Conservation (phyloP, 1,140 invertebrate species). For the Cardiocondyla obscurior region DNA sequence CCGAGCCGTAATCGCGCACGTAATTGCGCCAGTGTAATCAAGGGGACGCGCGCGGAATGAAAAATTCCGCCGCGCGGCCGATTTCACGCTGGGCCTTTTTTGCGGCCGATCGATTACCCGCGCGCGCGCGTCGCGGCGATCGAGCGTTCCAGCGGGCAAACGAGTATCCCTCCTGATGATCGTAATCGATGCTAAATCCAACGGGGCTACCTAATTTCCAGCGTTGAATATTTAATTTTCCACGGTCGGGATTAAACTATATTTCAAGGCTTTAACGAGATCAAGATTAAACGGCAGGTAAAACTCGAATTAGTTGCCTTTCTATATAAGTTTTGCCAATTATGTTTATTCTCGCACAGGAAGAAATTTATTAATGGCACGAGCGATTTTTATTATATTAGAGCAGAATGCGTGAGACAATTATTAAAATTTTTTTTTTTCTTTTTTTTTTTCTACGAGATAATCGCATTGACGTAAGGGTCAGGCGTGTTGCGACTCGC, state of each 20-base stretch:
- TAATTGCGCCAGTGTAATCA: constrained; percentile 48
- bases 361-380: background rate
- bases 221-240: background rate
- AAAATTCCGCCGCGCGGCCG: constrained; percentile 16
- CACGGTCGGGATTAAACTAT: background rate
- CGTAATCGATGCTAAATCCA: background rate
- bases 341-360: background rate
- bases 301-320: background rate
- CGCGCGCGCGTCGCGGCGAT: background rate
- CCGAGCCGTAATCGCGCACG: constrained; percentile 40
- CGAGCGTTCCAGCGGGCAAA: background rate
- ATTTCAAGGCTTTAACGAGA: background rate
- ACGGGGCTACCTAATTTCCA: background rate
- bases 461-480: constrained; percentile 34
- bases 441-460: background rate
- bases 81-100: constrained; percentile 14
- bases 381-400: background rate
- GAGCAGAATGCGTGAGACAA: too few species aligned
- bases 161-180: background rate
- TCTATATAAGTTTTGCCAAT: background rate
- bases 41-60: constrained; percentile 4
- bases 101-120: constrained; percentile 14
- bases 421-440: too few species aligned
- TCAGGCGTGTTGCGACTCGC: constrained; percentile 52
- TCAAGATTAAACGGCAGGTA: background rate